Evolutionary conservation across 2,797 vertebrate species (phyloP), one percentile per base, ranked within the genome.

Genomic region (Pampus argenteus): DNA sequence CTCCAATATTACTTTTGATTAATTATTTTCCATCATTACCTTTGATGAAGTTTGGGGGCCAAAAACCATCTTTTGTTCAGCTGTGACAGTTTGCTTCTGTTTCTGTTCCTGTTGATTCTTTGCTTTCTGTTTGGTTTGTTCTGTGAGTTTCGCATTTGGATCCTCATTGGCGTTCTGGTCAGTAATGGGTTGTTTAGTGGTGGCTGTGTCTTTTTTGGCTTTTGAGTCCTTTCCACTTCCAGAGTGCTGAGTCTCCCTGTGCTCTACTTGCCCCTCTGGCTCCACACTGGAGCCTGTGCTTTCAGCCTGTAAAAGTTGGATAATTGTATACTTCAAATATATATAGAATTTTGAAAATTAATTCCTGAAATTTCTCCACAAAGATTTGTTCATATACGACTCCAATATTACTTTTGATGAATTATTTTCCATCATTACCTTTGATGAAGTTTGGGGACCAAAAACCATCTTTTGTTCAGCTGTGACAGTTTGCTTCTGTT

Each of bases 141-240:
- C 22, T 57, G 48, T 59, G 40, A 71, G 45, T 26, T 74, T 87
- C 4, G 3, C 36, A 10, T 75, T 87, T 29, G 29, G 23, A 31
- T 89, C 52, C 61, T 60, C 0, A 2, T 90, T 88, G 36, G 84
- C 84, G 25, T 89, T 90, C 18, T 87, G 85, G 68, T 91, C 86
- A 28, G 38, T 23, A n/a, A 42, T 5, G 1, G 81, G 13, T 26
- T 83, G 61, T 66, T 68, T 66, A 0, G 34, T 54, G 25, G 9
- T 60, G 7, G 25, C 13, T 4, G n/a, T 2, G 0, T 84, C 72
- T 26, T 86, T 81, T 44, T 79, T 78, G 26, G 75, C 3, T 3
- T 49, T n/a, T 0, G 1, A 70, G n/a, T 54, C 22, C 22, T 82
- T 65, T 59, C 25, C 20, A 2, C 1, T 38, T 18, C 28, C 65